Conservation (phyloP, 2,113 vertebrate genomes). For the Maccullochella peelii region DNA sequence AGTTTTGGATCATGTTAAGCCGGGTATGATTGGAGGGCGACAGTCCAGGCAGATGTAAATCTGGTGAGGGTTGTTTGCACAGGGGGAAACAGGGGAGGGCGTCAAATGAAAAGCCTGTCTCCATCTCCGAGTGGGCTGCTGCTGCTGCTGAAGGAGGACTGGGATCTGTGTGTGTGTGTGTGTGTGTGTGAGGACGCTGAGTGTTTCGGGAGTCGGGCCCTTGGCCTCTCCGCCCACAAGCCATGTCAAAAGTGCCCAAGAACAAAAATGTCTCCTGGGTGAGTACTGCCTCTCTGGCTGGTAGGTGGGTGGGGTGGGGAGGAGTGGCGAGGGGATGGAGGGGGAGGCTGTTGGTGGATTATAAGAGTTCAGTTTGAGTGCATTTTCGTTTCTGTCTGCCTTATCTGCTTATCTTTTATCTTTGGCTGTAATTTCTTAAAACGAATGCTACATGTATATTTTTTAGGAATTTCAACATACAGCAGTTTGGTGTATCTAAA, state of each 20-base stretch:
- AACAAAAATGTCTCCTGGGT: slow-evolving; percentile 97
- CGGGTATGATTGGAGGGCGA: slow-evolving; percentile 53
- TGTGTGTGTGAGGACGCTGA: slow-evolving; percentile 18
- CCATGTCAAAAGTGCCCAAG: slow-evolving; percentile 91
- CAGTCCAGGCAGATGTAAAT: slow-evolving; percentile 55
- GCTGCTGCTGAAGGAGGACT: slow-evolving; percentile 33
- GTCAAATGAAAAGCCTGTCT: slow-evolving; percentile 41
- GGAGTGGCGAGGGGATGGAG: background rate
- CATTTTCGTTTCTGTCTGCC: slow-evolving; percentile 10
- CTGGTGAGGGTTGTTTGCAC: slow-evolving; percentile 51
- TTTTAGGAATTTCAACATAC: background rate
- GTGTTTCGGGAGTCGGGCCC: slow-evolving; percentile 20
- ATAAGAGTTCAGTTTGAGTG: slow-evolving; percentile 28
- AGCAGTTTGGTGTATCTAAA: background rate
- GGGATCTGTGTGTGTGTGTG: slow-evolving; percentile 15
- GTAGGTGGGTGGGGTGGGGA: background rate
- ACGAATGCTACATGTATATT: background rate
- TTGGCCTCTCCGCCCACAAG: slow-evolving; percentile 80
- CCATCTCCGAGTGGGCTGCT: slow-evolving; percentile 21
- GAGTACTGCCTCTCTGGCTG: slow-evolving; percentile 82
- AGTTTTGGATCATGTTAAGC: slow-evolving; percentile 54
- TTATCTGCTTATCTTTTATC: slow-evolving; percentile 22
- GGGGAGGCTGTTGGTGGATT: slow-evolving; percentile 21
- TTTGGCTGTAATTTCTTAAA: background rate
- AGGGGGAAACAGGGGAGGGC: slow-evolving; percentile 37